A percentile compares a stretch with the other conserved stretches of the same genome.
These are phyloP conservation scores for Halictus ligatus DNA, from an alignment of 2,888 invertebrate genomes.

Conservation along the genomic window DNA sequence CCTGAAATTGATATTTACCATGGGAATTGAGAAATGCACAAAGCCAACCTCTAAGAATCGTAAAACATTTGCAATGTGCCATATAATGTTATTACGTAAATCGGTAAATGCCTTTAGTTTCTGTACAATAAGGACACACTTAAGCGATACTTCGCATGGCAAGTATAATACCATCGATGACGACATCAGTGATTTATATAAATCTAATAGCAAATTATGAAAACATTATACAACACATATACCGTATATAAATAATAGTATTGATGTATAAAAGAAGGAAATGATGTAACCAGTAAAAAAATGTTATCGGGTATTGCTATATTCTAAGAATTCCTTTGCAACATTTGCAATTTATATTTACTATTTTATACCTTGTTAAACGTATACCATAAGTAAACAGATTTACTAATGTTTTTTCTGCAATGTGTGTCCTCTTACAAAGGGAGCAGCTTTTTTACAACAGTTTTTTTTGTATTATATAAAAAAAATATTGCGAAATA, in stretches of 20 bases:
- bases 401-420: slow-evolving; percentile 44
- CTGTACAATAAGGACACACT: slow-evolving; percentile 23
- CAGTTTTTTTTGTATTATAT: slow-evolving; percentile 53
- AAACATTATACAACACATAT: slow-evolving; percentile 34
- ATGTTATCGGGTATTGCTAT: slow-evolving; percentile 35
- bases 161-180: slow-evolving; percentile 23
- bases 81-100: slow-evolving; percentile 43
- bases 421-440: slow-evolving; percentile 27
- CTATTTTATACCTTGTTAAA: slow-evolving; percentile 58
- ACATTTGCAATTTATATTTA: slow-evolving; percentile 50
- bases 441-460: slow-evolving; percentile 48
- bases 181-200: slow-evolving; percentile 26
- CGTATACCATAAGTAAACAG: slow-evolving; percentile 46
- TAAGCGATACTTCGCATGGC: slow-evolving; percentile 36
- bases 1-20: slow-evolving; percentile 14
- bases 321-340: slow-evolving; percentile 46
- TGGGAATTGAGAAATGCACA: slow-evolving; percentile 58
- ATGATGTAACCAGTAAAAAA: slow-evolving; percentile 24
- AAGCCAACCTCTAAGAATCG: slow-evolving; percentile 36
- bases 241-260: slow-evolving; percentile 30
- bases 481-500: slow-evolving; percentile 37
- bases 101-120: slow-evolving; percentile 36
- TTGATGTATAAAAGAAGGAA: slow-evolving; percentile 25
- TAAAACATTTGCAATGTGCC: slow-evolving; percentile 48
- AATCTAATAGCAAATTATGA: slow-evolving; percentile 27